Evolutionary conservation across 2,113 vertebrate species (phyloP).

Genomic region (Baryphthengus martii): DNA sequence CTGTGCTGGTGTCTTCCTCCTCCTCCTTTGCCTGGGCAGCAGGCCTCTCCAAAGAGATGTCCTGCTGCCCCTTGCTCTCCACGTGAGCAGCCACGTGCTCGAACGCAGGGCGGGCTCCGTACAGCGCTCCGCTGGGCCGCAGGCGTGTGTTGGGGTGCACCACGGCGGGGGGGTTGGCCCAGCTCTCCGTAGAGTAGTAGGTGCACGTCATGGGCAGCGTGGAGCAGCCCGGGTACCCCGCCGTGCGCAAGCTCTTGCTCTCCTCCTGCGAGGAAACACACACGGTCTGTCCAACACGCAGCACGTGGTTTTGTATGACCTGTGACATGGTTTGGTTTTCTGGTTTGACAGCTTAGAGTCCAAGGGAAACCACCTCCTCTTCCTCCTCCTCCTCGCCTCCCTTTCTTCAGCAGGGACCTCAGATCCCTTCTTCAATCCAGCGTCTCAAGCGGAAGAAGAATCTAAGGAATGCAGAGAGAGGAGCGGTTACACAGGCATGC

Average conservation of each 20-base stretch:
- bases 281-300: constrained; percentile 79
- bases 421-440: background rate
- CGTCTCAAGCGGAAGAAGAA: constrained; percentile 1
- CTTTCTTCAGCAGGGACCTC: background rate
- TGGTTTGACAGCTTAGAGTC: background rate
- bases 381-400: background rate
- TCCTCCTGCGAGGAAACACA: constrained; percentile 58
- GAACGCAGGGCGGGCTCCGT: background rate
- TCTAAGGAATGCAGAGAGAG: constrained; percentile 56
- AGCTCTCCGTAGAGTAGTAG: constrained; percentile 39
- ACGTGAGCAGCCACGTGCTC: background rate
- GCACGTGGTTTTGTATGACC: constrained; percentile 74
- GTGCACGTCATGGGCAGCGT: background rate
- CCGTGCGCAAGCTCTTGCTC: background rate
- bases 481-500: constrained; percentile 40
- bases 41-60: background rate
- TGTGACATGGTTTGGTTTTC: constrained; percentile 69
- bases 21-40: rapidly evolving
- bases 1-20: background rate
- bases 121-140: background rate
- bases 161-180: background rate
- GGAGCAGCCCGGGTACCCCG: background rate
- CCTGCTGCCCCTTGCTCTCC: background rate
- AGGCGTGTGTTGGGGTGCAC: background rate
- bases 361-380: background rate